Percentiles rank a stretch among this genome's conserved stretches.
Evolutionary conservation across 2,888 invertebrate genomes (phyloP).

Genomic region (Mesorhabditis spiculigera): DNA sequence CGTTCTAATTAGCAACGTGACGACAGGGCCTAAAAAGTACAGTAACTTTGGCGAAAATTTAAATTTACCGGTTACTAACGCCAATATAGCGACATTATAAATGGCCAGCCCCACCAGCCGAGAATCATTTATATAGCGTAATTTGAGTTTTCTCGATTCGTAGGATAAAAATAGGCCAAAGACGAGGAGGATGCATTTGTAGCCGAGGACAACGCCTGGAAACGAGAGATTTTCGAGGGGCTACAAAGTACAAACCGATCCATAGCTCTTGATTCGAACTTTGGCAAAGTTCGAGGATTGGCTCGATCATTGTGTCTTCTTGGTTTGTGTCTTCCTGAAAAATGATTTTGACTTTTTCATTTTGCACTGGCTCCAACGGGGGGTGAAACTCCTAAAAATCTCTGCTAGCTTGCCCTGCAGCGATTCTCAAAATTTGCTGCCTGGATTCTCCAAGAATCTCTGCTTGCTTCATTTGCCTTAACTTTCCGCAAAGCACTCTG

Average conservation of each 20-base stretch:
- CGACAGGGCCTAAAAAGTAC: conserved; percentile 67
- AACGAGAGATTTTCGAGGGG: not conserved
- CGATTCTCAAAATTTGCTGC: too few species aligned
- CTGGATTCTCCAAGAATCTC: too few species aligned
- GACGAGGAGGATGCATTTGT: conserved; percentile 90
- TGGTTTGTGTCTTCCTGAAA: conserved; percentile 60
- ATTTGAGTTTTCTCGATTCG: conserved; percentile 93
- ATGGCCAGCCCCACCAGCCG: conserved; percentile 98
- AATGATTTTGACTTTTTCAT: not conserved
- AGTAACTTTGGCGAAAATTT: not conserved
- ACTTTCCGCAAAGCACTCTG: too few species aligned
- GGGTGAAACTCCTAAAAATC: too few species aligned
- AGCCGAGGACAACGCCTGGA: conserved; percentile 87
- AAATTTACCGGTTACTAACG: conserved; percentile 83
- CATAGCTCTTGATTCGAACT: conserved; percentile 89
- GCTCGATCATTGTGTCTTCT: conserved; percentile 89
- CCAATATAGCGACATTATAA: conserved; percentile 96
- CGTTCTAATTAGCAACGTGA: conserved; percentile 90
- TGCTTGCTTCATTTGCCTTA: too few species aligned
- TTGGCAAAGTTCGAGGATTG: conserved; percentile 92
- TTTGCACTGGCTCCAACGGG: too few species aligned
- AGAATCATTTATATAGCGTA: conserved; percentile 91
- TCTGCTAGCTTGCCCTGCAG: too few species aligned
- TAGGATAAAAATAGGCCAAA: conserved; percentile 96
- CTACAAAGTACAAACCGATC: conserved; percentile 71